Base-by-base conservation (phyloP, 2,113 vertebrate species). In the Hepsetus odoe region DNA sequence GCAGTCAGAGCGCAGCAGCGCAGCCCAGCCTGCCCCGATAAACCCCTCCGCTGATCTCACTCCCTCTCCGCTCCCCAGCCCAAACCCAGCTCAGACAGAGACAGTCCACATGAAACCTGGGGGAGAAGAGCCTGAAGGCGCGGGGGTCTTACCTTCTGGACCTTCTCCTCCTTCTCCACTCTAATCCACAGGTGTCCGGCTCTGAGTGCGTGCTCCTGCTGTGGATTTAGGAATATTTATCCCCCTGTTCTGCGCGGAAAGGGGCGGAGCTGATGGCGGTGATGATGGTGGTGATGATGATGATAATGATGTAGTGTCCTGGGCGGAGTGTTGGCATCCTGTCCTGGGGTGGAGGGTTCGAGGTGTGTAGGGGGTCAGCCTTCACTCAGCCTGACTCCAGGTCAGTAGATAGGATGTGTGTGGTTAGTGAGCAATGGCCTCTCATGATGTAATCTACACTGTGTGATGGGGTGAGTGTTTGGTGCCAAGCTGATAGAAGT, bases 381-480 rank as follows among this genome's bases (percentile, higher is more conserved):
- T 14, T 22, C 38, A 9, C 40, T 11, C 28, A 16, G 18, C 40
- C 4, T 58, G 24, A 26, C 22, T 22, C 26, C 5, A 33, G 14
- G 4, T 13, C 4, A 32, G n/a, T 10, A 28, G 9, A 74, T 38
- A n/a, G 22, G 51, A 55, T 26, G 32, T 1, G 33, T n/a, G n/a
- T 20, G 33, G 1, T 58, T 28, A 10, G 59, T 51, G 44, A 76
- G 33, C 64, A 24, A 64, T 74, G 8, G n/a, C 40, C 11, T 11
- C 12, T 44, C 62, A 38, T 67, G 62, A 76, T 28, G 74, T 56
- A 12, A 56, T 16, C 20, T 55, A 55, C 9, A 55, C 22, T 20
- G n/a, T 20, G 20, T 18, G 46, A 18, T 49, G 7, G 46, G 12
- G n/a, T 51, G 49, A 24, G 5, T n/a, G 51, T 5, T 49, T 20